Percentiles rank a stretch among this genome's conserved stretches.
Conservation (phyloP, 2,113 vertebrate species). For the Numenius arquata region DNA sequence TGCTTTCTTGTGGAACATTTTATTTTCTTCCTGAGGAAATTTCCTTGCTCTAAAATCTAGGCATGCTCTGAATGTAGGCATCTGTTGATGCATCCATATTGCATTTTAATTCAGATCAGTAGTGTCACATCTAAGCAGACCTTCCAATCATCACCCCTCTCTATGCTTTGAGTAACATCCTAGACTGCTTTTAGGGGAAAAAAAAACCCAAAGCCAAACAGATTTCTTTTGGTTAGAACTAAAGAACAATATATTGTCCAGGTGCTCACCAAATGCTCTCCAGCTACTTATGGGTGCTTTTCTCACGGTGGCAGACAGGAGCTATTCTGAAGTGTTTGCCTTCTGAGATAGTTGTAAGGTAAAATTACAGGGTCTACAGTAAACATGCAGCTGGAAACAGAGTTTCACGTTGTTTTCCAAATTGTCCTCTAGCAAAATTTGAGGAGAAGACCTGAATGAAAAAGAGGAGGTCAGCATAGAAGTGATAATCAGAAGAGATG, state of each 20-base stretch:
- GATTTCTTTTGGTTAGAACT: neutral
- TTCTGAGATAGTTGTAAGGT: neutral
- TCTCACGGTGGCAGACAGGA: neutral
- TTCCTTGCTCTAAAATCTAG: neutral
- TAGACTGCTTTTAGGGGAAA: neutral
- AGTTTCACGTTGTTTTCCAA: neutral
- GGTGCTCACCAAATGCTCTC: neutral
- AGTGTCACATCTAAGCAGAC: neutral
- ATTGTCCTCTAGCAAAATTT: neutral
- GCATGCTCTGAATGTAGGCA: neutral
- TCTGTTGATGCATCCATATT: neutral
- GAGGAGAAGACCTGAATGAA: neutral
- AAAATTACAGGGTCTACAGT: neutral
- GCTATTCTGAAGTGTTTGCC: neutral
- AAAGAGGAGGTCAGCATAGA: neutral
- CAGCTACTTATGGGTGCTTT: neutral
- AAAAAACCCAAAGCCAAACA: neutral
- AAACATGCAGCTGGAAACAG: neutral
- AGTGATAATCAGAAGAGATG: neutral
- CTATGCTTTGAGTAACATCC: neutral
- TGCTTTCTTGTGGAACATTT: neutral
- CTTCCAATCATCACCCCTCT: neutral
- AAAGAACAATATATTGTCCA: neutral
- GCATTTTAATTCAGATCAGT: neutral
- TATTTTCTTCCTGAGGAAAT: neutral